Conservation (phyloP, 2,797 vertebrate species). For the Ispidina lecontei region DNA sequence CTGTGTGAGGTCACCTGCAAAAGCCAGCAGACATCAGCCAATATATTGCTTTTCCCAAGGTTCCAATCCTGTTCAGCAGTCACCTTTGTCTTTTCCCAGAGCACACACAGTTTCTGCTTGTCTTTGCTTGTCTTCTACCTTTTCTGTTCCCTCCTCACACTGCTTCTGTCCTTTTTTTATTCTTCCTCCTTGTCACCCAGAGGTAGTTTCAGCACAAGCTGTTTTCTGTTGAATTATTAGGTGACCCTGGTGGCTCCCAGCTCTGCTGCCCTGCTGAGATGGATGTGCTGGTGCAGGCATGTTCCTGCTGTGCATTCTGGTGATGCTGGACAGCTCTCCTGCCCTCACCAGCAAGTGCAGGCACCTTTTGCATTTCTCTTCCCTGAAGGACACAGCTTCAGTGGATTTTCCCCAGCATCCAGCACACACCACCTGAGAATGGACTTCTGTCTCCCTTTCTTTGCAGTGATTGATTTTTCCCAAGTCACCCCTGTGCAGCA, state of each 20-base stretch:
- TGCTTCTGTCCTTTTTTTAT: not conserved
- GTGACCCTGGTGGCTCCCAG: not conserved
- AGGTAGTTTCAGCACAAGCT: not conserved
- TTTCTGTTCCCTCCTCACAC: not conserved
- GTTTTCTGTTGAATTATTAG: not conserved
- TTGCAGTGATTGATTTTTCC: not conserved
- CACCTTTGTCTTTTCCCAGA: not conserved
- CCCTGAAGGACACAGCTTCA: not conserved
- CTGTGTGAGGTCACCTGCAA: not conserved
- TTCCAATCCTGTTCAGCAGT: not conserved
- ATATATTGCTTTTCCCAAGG: not conserved
- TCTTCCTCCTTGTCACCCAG: not conserved
- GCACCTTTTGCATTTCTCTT: not conserved
- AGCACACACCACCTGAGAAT: not conserved
- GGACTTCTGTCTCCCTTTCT: not conserved
- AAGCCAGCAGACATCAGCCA: not conserved
- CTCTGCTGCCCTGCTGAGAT: fast-evolving
- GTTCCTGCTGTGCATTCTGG: not conserved
- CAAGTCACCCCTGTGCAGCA: not conserved
- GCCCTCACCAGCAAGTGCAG: not conserved
- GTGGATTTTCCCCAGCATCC: not conserved
- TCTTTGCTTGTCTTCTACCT: not conserved
- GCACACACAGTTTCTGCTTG: not conserved
- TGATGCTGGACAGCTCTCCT: fast-evolving
- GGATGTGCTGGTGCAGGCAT: fast-evolving